These are phyloP conservation scores for Phylloscopus trochiloides DNA, from an alignment of 2,113 vertebrate genomes.

Conservation along the genomic window DNA sequence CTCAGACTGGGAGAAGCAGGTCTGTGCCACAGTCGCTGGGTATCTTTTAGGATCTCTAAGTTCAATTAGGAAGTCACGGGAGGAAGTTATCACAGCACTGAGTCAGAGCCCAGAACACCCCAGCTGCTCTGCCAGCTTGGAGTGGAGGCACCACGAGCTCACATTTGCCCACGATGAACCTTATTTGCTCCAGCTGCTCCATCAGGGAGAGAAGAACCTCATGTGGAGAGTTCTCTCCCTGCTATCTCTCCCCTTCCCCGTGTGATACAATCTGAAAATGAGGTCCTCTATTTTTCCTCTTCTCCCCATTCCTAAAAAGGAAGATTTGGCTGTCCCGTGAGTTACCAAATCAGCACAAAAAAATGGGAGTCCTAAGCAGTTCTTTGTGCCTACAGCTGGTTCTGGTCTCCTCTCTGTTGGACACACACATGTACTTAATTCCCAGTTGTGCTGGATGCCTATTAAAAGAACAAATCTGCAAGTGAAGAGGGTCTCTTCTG, in stretches of 20 bases:
- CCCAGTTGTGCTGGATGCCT: slow-evolving; percentile 51
- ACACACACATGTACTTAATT: slow-evolving; percentile 57
- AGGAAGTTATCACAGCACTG: not conserved
- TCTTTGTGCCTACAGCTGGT: slow-evolving; percentile 55
- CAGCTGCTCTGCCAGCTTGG: slow-evolving; percentile 1
- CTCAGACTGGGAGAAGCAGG: not conserved
- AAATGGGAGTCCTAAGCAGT: slow-evolving; percentile 59
- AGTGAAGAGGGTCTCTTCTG: slow-evolving; percentile 37
- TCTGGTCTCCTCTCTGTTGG: slow-evolving; percentile 60
- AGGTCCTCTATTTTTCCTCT: slow-evolving; percentile 24
- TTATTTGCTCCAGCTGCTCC: slow-evolving; percentile 49
- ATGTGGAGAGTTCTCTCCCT: not conserved
- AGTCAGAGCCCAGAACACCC: not conserved
- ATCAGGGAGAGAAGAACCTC: slow-evolving; percentile 16
- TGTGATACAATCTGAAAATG: slow-evolving; percentile 30
- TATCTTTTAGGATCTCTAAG: not conserved
- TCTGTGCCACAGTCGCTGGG: not conserved
- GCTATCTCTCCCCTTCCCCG: not conserved
- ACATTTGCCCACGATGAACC: not conserved
- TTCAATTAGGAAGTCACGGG: not conserved
- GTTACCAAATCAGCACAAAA: slow-evolving; percentile 54
- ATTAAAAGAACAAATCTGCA: slow-evolving; percentile 45
- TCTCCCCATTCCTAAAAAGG: slow-evolving; percentile 60
- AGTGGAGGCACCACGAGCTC: slow-evolving; percentile 21
- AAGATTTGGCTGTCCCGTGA: slow-evolving; percentile 27